Evolutionary conservation across 2,888 invertebrate genomes (phyloP), one percentile per base, ranked within the genome.

Genomic region (Scaptodrosophila latifasciaeformis): DNA sequence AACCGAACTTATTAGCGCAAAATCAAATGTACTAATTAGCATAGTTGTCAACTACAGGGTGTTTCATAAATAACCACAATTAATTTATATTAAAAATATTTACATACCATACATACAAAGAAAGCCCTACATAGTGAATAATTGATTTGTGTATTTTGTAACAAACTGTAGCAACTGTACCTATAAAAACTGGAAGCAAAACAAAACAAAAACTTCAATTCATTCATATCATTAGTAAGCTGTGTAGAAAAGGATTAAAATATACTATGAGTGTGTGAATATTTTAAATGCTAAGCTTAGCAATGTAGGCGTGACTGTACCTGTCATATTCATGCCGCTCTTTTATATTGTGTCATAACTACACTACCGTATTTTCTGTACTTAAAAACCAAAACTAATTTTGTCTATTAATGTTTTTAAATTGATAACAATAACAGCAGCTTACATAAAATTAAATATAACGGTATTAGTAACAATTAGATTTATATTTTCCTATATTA

Each of bases 141-240:
- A n/a, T n/a, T n/a, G n/a, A n/a, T n/a, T n/a, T n/a, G n/a, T n/a
- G n/a, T n/a, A n/a, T n/a, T n/a, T 18, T 6, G 29, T 18, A 21
- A 40, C 29, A 19, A 27, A 5, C 30, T 57, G 43, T 54, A 49
- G 49, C 43, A 55, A 56, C 19, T 43, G 21, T 40, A 51, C 40
- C 27, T 54, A n/a, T 15, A 6, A 45, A 37, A 46, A 27, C n/a
- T n/a, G 5, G 21, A 40, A 30, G n/a, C 2, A 18, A 35, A 21
- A 29, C 39, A 49, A 43, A 57, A 31, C 48, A 42, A 17, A 30
- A 65, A 56, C 40, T 48, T 34, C 6, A 34, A 42, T 58, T 53
- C 55, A 55, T 66, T 21, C 66, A 72, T 78, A 78, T 72, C 72
- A 68, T 64, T 57, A 49, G 44, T 17, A 18, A 24, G 48, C 49